Evolutionary conservation across 2,888 invertebrate genomes (phyloP), one percentile per base, ranked within the genome.

Genomic region (Eupeodes latifasciatus): DNA sequence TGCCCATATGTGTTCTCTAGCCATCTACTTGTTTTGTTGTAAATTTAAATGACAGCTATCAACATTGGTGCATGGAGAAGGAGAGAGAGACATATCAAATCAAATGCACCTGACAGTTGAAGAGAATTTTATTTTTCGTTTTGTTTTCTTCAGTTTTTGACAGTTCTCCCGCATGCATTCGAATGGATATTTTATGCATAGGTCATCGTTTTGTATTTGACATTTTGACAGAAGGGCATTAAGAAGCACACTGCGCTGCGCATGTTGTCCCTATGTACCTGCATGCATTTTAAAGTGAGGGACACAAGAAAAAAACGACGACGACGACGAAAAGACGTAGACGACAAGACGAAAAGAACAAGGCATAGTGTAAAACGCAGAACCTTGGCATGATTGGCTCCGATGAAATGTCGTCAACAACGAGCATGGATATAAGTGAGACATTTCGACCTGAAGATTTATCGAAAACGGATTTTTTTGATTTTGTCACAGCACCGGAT

Each of bases 401-500:
- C 87, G 93, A 93, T 92, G 93, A 93, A 90, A 93, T 93, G 93
- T 92, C 93, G 91, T 92, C 93, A 91, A 88, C 88, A 74, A 92
- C 93, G 91, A 93, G 93, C 95, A 97, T 97, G 97, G 97, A 97
- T 95, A 96, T 97, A 94, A 96, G 96, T 94, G 96, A 97, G 95
- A 95, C 96, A 91, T 96, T 96, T 94, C 95, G 96, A 91, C 95
- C 96, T 93, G 96, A 97, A 94, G 97, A 97, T 94, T 95, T 97
- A 94, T 96, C 96, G 91, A 97, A 97, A 94, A 96, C 97, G 90
- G 97, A 97, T 94, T 97, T 97, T 95, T 97, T 97, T 94, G 97
- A 97, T 94, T 97, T 97, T 94, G 97, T 97, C 89, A 97, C 97
- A 76, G 96, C 97, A 66, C 96, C 97, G 84, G 96, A 96, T 91